A percentile compares a stretch with the other conserved stretches of the same genome.
phyloP scores from a whole-genome alignment of 2,888 invertebrate genomes.

The Cheilosia urbana region DNA sequence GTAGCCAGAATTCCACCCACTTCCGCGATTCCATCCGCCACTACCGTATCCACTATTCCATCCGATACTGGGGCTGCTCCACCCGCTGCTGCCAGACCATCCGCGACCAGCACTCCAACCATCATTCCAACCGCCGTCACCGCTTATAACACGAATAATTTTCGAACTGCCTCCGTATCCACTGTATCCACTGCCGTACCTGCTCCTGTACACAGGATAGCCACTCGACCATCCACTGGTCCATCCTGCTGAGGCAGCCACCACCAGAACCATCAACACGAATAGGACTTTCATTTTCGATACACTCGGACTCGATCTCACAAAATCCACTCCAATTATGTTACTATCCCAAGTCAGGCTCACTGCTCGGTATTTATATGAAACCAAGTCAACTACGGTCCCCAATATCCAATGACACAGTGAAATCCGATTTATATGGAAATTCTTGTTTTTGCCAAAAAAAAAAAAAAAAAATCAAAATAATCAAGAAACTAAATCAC shows the following conservation, averaged over 20 bases:
- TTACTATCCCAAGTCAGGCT: constrained; percentile 47
- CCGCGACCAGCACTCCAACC: constrained; percentile 61
- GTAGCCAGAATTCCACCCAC: constrained; percentile 68
- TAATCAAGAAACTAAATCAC: background rate
- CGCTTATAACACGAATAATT: constrained; percentile 76
- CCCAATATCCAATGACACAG: constrained; percentile 50
- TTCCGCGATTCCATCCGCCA: constrained; percentile 73
- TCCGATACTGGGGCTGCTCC: constrained; percentile 33
- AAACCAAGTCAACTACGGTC: constrained; percentile 27
- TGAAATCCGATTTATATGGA: constrained; percentile 33
- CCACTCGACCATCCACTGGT: constrained; percentile 63
- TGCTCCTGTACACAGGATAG: constrained; percentile 12
- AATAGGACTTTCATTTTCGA: constrained; percentile 79
- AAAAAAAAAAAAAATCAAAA: constrained; percentile 8
- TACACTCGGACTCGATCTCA: constrained; percentile 6
- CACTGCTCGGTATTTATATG: constrained; percentile 61
- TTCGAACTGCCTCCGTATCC: constrained; percentile 63
- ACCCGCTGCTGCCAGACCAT: constrained; percentile 59
- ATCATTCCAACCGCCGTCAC: constrained; percentile 30
- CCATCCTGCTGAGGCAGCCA: constrained; percentile 77
- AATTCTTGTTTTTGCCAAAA: constrained; percentile 61
- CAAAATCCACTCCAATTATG: constrained; percentile 37
- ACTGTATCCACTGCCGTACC: constrained; percentile 59
- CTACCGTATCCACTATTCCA: constrained; percentile 62
- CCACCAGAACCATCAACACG: constrained; percentile 78